A percentile compares a stretch with the other conserved stretches of the same genome.
These are phyloP conservation scores for Phallusia fumigata DNA, from an alignment of 23 tunicate species.

Conservation along the genomic window DNA sequence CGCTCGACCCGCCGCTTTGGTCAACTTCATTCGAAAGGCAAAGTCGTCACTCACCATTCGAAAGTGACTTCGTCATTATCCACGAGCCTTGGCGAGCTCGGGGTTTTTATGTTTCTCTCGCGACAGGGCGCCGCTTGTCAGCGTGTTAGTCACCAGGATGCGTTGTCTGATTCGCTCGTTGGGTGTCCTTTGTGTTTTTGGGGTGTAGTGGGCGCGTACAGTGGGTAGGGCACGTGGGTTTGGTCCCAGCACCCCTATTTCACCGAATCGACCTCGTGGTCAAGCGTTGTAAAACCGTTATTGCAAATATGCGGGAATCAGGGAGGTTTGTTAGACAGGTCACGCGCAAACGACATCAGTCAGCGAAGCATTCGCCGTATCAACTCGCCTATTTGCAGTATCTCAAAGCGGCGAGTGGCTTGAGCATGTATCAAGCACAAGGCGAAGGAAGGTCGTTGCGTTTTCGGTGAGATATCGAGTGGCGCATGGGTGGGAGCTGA, in stretches of 20 bases:
- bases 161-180: not conserved
- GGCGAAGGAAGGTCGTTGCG: too few relatives aligned
- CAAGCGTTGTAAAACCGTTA: not conserved
- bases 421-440: too few relatives aligned
- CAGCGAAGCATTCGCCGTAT: not conserved
- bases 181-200: not conserved
- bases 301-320: too few relatives aligned
- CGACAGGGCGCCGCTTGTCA: not conserved
- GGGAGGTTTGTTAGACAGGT: not conserved
- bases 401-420: not conserved
- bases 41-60: not conserved
- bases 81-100: not conserved
- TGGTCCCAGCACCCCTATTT: not conserved
- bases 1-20: not conserved
- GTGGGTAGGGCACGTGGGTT: too few relatives aligned
- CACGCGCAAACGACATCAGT: not conserved
- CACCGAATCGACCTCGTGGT: not conserved
- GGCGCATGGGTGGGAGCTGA: too few relatives aligned
- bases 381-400: not conserved
- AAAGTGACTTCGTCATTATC: constrained; percentile 10
- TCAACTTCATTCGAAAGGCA: not conserved
- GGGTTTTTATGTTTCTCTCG: not conserved
- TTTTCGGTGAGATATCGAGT: too few relatives aligned
- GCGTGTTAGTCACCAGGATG: constrained; percentile 7
- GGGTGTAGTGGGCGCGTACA: not conserved